phyloP scores from a whole-genome alignment of 1,140 invertebrate genomes.

The Panagrolaimus sp. region DNA sequence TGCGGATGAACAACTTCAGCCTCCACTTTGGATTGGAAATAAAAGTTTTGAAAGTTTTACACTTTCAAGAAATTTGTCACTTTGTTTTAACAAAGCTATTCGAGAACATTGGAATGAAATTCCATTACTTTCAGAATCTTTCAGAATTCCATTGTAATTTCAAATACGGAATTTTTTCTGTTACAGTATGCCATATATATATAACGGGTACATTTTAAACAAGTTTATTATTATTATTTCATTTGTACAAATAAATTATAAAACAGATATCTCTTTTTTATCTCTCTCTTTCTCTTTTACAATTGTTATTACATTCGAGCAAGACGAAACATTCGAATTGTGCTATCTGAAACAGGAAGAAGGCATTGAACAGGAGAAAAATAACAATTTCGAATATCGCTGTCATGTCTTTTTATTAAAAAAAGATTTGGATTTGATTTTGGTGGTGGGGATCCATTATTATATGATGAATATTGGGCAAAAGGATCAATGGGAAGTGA shows the following conservation, averaged over 20 bases:
- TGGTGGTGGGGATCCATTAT: too few relatives aligned
- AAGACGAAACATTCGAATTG: not conserved
- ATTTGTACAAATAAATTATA: not conserved
- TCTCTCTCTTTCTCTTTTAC: not conserved
- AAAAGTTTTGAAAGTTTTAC: slow-evolving; percentile 2
- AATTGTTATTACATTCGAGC: not conserved
- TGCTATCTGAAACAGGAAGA: not conserved
- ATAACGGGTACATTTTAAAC: not conserved
- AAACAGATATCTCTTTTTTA: too few relatives aligned
- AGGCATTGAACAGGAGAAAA: slow-evolving; percentile 14
- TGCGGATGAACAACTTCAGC: not conserved
- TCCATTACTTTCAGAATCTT: not conserved
- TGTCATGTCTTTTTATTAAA: too few relatives aligned
- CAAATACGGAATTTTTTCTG: too few relatives aligned
- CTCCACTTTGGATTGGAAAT: slow-evolving; percentile 8
- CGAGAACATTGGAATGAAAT: slow-evolving; percentile 5
- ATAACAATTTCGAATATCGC: slow-evolving; percentile 1
- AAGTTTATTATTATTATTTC: not conserved
- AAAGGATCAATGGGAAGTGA: too few relatives aligned
- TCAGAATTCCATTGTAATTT: not conserved
- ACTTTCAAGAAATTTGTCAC: not conserved
- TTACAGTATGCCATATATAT: too few relatives aligned
- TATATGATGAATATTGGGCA: too few relatives aligned
- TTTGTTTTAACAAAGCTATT: not conserved
- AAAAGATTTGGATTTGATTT: too few relatives aligned